Evolutionary conservation across 2,888 invertebrate genomes (phyloP), one percentile per base, ranked within the genome.

Genomic region (Coecobrya sp.): DNA sequence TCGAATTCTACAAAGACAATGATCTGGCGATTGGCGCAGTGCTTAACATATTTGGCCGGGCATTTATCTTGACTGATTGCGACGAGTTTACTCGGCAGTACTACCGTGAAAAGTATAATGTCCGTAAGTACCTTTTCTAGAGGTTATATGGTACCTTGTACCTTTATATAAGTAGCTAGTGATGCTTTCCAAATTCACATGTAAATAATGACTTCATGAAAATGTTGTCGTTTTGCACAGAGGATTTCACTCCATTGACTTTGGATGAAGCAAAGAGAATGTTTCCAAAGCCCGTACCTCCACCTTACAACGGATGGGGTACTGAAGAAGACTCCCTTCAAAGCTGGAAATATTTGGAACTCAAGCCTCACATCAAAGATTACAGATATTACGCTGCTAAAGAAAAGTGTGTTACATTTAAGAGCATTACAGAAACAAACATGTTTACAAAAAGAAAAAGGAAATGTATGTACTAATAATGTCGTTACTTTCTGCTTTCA

Each of bases 251-350:
- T 3, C 97, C 97, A 0, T 95, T 97, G 45, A 93, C 94, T 27
- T 73, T 95, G 25, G 87, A 93, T 95, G 96, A 81, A 95, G 94
- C 94, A 27, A 94, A 93, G 79, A 95, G 95, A 3, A 85, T 90
- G 76, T 96, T 96, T 27, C 95, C 97, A 0, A 96, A 96, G 94
- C 93, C 94, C 5, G 94, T 93, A 95, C 95, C 98, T 70, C 98
- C 99, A 0, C 98, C 98, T 0, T 99, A 98, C 97, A 99, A 88
- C 13, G 93, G 93, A 2, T 98, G 97, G 96, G 99, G 99, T 0
- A 97, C 97, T 0, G 98, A 98, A 95, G 98, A 98, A 93, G 99
- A 99, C 95, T 98, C 98, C 0, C 97, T 98, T 10, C 97, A 97
- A 94, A 98, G 98, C 95, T 98, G 98, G 95, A 97, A 97, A 81